phyloP scores from a whole-genome alignment of 2,888 invertebrate species.

The Melanostoma mellinum region DNA sequence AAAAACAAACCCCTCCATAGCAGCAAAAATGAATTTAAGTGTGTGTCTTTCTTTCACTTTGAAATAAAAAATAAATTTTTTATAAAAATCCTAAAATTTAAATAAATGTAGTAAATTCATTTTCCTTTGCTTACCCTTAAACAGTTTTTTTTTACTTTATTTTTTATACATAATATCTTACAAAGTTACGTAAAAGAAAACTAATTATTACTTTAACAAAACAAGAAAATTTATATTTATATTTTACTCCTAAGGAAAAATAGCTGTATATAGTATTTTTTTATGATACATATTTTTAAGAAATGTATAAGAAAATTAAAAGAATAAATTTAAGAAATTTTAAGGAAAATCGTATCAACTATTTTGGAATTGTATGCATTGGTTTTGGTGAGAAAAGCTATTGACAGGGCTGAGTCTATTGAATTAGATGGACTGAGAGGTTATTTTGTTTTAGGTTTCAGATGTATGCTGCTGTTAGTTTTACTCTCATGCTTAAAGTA shows the following conservation, averaged over 20 bases:
- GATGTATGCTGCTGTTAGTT: slow-evolving; percentile 54
- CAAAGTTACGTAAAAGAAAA: slow-evolving; percentile 31
- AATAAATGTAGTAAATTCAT: too few species aligned
- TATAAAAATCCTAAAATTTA: slow-evolving; percentile 11
- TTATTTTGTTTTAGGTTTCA: slow-evolving; percentile 32
- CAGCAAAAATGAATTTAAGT: slow-evolving; percentile 32
- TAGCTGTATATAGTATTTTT: background rate
- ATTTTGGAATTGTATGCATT: slow-evolving; percentile 63
- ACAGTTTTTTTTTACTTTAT: background rate
- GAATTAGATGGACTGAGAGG: slow-evolving; percentile 52
- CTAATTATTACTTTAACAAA: slow-evolving; percentile 3
- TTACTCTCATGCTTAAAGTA: slow-evolving; percentile 65
- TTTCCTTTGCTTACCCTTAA: slow-evolving; percentile 28
- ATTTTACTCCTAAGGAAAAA: background rate
- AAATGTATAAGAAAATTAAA: slow-evolving; percentile 32
- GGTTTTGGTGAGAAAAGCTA: slow-evolving; percentile 56
- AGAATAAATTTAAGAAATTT: slow-evolving; percentile 21
- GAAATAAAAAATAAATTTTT: slow-evolving; percentile 8
- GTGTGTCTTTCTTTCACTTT: background rate
- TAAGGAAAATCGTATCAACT: slow-evolving; percentile 43
- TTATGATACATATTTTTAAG: background rate
- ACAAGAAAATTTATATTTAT: slow-evolving; percentile 6
- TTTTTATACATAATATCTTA: slow-evolving; percentile 20
- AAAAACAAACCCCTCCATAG: slow-evolving; percentile 42
- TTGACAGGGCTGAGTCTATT: slow-evolving; percentile 46